These are phyloP conservation scores for Corydoras maculifer DNA, from an alignment of 2,113 vertebrate genomes.

Conservation along the genomic window DNA sequence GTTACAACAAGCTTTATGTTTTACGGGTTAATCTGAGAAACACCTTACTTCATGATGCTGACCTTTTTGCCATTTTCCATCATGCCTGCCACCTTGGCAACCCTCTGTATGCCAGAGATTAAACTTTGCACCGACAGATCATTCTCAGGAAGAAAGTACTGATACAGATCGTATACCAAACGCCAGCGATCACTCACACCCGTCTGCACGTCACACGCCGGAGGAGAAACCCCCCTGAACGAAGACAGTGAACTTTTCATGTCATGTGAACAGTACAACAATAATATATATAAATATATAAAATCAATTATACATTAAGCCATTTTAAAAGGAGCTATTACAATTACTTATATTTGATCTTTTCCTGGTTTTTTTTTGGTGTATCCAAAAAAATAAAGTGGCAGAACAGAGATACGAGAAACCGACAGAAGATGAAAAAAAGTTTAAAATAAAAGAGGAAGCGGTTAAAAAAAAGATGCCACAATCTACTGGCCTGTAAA, in stretches of 20 bases:
- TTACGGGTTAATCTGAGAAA: not conserved
- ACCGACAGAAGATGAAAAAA: no score
- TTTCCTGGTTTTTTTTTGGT: no score
- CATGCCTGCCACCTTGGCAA: slow-evolving; percentile 64
- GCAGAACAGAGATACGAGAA: no score
- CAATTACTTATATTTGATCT: no score
- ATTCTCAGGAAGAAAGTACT: slow-evolving; percentile 82
- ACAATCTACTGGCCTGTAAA: no score
- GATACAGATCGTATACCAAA: slow-evolving; percentile 82
- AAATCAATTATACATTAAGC: no score
- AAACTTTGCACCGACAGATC: slow-evolving; percentile 72
- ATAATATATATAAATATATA: no score
- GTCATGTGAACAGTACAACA: not conserved
- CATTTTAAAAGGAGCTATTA: no score
- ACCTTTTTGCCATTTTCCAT: slow-evolving; percentile 67
- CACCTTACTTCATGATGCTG: slow-evolving; percentile 17
- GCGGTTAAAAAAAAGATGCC: no score
- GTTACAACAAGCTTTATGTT: no score
- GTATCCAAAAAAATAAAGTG: no score
- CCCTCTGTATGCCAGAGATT: slow-evolving; percentile 65
- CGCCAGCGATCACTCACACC: slow-evolving; percentile 66
- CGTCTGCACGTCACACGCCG: slow-evolving; percentile 59
- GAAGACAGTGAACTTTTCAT: not conserved
- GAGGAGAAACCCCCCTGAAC: slow-evolving; percentile 65
- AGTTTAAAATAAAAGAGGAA: no score